Base-by-base conservation (phyloP, 2,797 vertebrate species). In the Sorex maritimensis region DNA sequence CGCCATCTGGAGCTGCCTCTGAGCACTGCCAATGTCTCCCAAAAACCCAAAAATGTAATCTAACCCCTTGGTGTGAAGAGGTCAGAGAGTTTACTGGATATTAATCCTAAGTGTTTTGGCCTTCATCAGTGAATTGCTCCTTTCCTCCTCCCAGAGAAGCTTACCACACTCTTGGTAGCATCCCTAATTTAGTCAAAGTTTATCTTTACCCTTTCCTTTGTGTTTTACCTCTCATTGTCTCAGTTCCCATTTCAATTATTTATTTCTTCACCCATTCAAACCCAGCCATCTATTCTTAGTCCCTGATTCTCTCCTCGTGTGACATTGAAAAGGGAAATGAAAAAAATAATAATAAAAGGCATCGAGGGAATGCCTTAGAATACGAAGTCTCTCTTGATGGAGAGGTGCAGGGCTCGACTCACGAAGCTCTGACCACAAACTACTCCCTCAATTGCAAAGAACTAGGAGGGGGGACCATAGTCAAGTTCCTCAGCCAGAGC, bases 1-100 rank as follows among this genome's bases (percentile, higher is more conserved):
- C 11, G 14, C 52, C 52, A 55, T 55, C 52, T 2, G 52, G 52
- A 52, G 52, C 15, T 52, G 52, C 52, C 13, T 55, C 52, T 55
- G 52, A 14, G 13, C 52, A 55, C 52, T 55, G 52, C 52, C 52
- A 55, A 55, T 55, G 14, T 55, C 14, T 55, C 52, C 52, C 17
- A 55, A 55, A 55, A 55, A 55, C 3, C 10, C 52, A 55, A 55
- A 55, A 55, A 80, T 79, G 86, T 82, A 82, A 63, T 44, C 10
- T 78, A 95, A 86, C 19, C 19, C 26, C 26, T 94, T 67, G 8
- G 72, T 91, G 52, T 52, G 55, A 90, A 92, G 79, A 88, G 55
- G 15, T 44, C 85, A 93, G 75, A 80, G 23, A 85, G 41, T 41
- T 41, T 90, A 82, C 21, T 69, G 55, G 41, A 44, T 44, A 44